Base-by-base conservation (phyloP, 2,797 vertebrate species). In the Salmo trutta region DNA sequence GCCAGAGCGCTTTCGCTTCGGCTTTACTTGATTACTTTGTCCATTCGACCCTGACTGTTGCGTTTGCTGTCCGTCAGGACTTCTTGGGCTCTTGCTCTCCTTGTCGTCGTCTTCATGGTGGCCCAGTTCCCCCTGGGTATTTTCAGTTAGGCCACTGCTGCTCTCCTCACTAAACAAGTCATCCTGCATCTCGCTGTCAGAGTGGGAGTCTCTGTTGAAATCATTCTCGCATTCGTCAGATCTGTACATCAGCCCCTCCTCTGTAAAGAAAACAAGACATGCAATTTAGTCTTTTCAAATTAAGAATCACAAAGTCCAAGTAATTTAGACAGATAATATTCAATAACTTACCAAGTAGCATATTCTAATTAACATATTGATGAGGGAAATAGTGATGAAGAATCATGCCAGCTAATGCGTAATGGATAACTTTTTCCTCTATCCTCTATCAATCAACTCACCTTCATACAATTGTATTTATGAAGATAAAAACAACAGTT, bases 1-100 rank as follows among this genome's bases (percentile, higher is more conserved):
- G 74, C 97, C 97, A 0, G 96, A 94, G 77, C 97, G 94, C 91
- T 98, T 99, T 83, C 97, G 94, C 90, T 99, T 98, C 81, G 96
- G 95, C 75, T 98, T 98, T 71, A 88, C 85, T 15, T 93, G 79
- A 1, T 91, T 77, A 2, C 76, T 21, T 41, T 74, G 87, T 1
- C 87, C 53, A 79, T 87, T 90, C 4, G 69, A 82, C 12, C 81
- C 31, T 47, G 77, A 4, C 79, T 86, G 84, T 54, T 91, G 80
- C 0, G 73, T 83, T 3, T 92, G 94, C 0, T 87, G 75, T 24
- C 31, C 51, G 14, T 1, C 89, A 14, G 90, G 90, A 16, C 80
- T 89, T 2, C 80, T 89, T 1, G 93, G 91, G 71, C 91, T 94
- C 59, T 92, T 90, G 75, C 92, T 90, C 80, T 62, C 67, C 2